These are phyloP conservation scores for Staurois parvus DNA, from an alignment of 2,797 vertebrate genomes.

Conservation along the genomic window DNA sequence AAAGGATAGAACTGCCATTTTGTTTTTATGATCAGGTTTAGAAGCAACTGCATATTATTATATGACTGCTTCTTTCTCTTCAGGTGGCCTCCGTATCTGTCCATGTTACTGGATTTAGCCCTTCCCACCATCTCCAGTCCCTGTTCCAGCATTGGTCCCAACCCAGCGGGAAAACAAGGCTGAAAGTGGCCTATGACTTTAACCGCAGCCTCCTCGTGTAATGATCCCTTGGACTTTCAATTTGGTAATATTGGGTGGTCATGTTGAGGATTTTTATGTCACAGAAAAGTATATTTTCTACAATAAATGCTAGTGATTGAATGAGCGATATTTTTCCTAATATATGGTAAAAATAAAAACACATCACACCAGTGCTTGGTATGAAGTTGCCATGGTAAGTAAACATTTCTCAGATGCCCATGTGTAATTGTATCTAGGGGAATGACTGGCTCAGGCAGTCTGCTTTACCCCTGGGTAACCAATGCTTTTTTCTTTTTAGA, in stretches of 20 bases:
- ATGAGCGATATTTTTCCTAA: not conserved
- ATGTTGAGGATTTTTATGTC: conserved; percentile 46
- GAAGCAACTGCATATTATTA: too few species aligned
- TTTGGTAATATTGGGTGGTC: conserved; percentile 39
- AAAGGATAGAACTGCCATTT: too few species aligned
- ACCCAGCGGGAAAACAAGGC: conserved; percentile 43
- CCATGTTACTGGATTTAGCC: conserved; percentile 53
- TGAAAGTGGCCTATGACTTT: conserved; percentile 52
- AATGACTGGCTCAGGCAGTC: too few species aligned
- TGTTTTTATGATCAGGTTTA: too few species aligned
- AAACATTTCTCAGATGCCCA: not conserved
- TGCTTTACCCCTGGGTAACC: too few species aligned
- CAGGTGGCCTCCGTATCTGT: conserved; percentile 55
- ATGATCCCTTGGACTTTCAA: not conserved
- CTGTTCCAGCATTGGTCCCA: conserved; percentile 58
- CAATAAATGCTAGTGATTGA: conserved; percentile 53
- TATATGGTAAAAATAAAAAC: not conserved
- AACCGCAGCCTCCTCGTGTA: conserved; percentile 49
- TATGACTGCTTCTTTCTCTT: not conserved
- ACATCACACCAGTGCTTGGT: not conserved
- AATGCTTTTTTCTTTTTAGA: too few species aligned
- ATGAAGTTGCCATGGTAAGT: not conserved
- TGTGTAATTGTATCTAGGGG: too few species aligned
- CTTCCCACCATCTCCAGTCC: conserved; percentile 53
- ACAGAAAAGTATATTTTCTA: conserved; percentile 61